phyloP scores from a whole-genome alignment of 2,113 vertebrate species.

The Hippocampus zosterae region DNA sequence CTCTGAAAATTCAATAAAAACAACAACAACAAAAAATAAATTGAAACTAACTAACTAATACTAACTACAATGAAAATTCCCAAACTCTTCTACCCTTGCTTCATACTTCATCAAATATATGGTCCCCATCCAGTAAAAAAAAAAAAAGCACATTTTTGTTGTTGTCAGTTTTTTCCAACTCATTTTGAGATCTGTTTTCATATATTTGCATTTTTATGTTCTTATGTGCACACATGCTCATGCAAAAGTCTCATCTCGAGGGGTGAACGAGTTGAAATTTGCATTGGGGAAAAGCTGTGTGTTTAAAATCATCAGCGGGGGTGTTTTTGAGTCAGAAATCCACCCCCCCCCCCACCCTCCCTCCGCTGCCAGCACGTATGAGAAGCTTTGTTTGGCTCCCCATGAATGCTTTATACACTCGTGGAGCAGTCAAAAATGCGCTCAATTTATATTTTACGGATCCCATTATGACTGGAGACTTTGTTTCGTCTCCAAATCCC shows the following conservation, averaged over 20 bases:
- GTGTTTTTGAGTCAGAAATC: not conserved
- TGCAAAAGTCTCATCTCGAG: conserved; percentile 25
- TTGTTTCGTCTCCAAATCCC: conserved; percentile 27
- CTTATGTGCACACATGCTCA: not conserved
- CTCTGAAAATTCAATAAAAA: no score
- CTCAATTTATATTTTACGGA: conserved; percentile 36
- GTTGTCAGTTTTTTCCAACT: not conserved
- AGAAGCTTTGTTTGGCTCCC: conserved; percentile 29
- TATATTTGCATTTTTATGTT: not conserved
- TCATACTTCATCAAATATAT: no score
- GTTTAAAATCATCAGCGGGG: conserved; percentile 44
- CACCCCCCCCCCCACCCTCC: not conserved
- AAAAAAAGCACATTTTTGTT: no score
- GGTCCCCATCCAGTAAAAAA: no score
- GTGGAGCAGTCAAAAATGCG: conserved; percentile 42
- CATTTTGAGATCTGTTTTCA: not conserved
- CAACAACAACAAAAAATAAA: no score
- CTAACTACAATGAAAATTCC: no score
- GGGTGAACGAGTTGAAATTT: conserved; percentile 26
- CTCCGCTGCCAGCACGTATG: conserved; percentile 26
- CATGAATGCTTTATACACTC: conserved; percentile 37
- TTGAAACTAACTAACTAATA: no score
- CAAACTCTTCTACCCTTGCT: no score
- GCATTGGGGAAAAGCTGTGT: conserved; percentile 23
- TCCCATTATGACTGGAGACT: conserved; percentile 46